Evolutionary conservation across 2,888 invertebrate genomes (phyloP).

Genomic region (Seira musarum): DNA sequence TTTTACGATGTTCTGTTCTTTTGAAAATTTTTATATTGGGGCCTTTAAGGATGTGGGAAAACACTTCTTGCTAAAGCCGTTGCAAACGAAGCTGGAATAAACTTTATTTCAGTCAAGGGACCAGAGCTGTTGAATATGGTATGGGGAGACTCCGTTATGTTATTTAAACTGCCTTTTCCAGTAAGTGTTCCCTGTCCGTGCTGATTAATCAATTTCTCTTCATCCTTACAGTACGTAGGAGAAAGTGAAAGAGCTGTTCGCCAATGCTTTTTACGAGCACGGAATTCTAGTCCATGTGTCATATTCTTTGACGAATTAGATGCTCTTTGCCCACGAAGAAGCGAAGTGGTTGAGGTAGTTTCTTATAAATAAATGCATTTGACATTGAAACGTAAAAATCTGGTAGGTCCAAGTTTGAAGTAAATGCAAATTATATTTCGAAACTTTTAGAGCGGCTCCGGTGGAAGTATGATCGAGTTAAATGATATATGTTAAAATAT

Average conservation of each 20-base stretch:
- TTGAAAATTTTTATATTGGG: neutral
- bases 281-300: conserved; percentile 94
- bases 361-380: too few relatives aligned
- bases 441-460: conserved; percentile 78
- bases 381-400: too few relatives aligned
- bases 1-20: neutral
- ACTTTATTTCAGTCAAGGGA: conserved; percentile 97
- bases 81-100: conserved; percentile 95
- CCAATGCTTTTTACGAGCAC: conserved; percentile 91
- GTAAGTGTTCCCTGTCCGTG: neutral
- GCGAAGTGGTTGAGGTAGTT: too few relatives aligned
- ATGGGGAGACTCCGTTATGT: conserved; percentile 96
- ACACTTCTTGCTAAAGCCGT: conserved; percentile 98
- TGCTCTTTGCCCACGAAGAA: conserved; percentile 92
- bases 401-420: too few relatives aligned
- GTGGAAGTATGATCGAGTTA: conserved; percentile 90
- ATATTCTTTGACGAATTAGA: conserved; percentile 99
- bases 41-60: conserved; percentile 91
- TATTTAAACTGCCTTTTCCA: neutral
- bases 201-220: too few relatives aligned
- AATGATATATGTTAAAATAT: conserved; percentile 13
- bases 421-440: too few relatives aligned
- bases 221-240: conserved; percentile 90
- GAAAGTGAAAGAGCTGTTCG: conserved; percentile 96
- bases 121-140: conserved; percentile 97